These are phyloP conservation scores for Larimichthys polyactis DNA, from an alignment of 2,113 vertebrate genomes.

Conservation along the genomic window DNA sequence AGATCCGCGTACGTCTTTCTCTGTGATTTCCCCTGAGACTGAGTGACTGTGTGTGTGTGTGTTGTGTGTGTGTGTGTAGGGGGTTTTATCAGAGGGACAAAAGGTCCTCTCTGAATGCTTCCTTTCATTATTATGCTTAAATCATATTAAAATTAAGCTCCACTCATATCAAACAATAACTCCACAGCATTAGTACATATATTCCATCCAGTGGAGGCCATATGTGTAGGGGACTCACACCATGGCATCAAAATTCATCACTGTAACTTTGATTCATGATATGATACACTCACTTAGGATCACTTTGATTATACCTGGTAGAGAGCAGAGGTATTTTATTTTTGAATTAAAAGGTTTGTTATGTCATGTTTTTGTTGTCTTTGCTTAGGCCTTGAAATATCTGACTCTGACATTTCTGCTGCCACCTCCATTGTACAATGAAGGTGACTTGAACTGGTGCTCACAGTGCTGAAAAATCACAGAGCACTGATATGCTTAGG, in stretches of 20 bases:
- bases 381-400: not conserved
- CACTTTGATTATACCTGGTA: not conserved
- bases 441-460: not conserved
- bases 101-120: slow-evolving; percentile 51
- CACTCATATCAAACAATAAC: slow-evolving; percentile 32
- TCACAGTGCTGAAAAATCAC: not conserved
- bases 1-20: slow-evolving; percentile 52
- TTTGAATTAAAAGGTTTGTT: not conserved
- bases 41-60: slow-evolving; percentile 21
- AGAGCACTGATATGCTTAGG: no score
- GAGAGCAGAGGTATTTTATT: not conserved
- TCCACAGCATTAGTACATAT: slow-evolving; percentile 16
- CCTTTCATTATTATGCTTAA: slow-evolving; percentile 62
- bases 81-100: slow-evolving; percentile 50
- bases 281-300: not conserved
- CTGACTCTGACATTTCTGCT: not conserved
- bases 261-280: not conserved
- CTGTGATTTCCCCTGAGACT: slow-evolving; percentile 58
- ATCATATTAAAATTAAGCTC: slow-evolving; percentile 59
- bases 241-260: not conserved
- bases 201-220: slow-evolving; percentile 11
- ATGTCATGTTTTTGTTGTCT: not conserved
- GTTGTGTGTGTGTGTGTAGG: slow-evolving; percentile 20
- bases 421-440: no score
- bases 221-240: not conserved